Evolutionary conservation across 1,140 invertebrate genomes (phyloP).

Genomic region (Drosophila nebulosa): DNA sequence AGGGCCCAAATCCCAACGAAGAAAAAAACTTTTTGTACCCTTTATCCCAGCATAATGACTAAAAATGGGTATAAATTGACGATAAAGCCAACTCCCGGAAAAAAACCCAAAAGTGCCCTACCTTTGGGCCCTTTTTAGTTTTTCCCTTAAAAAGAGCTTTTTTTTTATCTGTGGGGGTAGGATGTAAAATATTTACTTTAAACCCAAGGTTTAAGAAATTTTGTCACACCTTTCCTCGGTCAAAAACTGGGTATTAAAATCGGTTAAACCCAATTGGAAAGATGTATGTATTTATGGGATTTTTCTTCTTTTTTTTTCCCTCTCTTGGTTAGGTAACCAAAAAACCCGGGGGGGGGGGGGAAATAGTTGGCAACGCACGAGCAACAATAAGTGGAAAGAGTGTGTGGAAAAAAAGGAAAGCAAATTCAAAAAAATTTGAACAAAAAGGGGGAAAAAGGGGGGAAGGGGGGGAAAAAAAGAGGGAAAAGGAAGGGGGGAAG

Average conservation of each 20-base stretch:
- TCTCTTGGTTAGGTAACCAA: constrained; percentile 56
- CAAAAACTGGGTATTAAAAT: not conserved
- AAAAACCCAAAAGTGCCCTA: no score
- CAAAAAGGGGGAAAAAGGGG: no score
- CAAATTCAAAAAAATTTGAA: not conserved
- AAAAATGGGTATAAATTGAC: not conserved
- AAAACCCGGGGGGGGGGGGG: constrained; percentile 23
- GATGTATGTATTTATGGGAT: not conserved
- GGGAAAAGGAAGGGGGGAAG: no score
- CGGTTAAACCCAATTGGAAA: not conserved
- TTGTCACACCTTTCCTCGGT: no score
- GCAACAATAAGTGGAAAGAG: constrained; percentile 4
- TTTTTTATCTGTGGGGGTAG: no score
- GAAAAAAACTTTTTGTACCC: constrained; percentile 1
- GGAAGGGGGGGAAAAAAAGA: no score
- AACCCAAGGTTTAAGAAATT: no score
- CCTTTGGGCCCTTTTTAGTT: no score
- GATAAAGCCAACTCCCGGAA: not conserved
- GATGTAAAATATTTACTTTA: no score
- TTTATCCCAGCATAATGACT: not conserved
- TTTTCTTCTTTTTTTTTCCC: not conserved
- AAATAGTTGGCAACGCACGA: constrained; percentile 58
- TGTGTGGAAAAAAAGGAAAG: not conserved
- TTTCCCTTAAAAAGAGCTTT: no score
- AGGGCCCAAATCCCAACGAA: constrained; percentile 12